A percentile compares a stretch with the other conserved stretches of the same genome.
These are phyloP conservation scores for Riparia riparia DNA, from an alignment of 2,113 vertebrate genomes.

Conservation along the genomic window DNA sequence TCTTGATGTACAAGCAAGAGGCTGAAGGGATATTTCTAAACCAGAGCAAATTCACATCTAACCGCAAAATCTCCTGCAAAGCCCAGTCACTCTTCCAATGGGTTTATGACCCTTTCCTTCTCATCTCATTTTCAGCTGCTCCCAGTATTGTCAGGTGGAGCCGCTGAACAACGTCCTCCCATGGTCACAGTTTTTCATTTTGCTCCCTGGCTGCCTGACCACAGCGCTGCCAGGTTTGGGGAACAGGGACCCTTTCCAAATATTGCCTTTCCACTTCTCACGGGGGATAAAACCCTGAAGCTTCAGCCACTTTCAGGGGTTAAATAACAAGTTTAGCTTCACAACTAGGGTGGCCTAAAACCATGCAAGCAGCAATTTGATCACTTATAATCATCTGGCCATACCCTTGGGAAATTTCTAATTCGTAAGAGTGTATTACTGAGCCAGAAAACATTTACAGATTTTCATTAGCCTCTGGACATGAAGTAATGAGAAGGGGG, in stretches of 20 bases:
- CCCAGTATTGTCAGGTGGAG: background rate
- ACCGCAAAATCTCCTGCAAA: background rate
- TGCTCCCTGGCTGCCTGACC: background rate
- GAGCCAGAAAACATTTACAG: background rate
- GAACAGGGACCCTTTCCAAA: background rate
- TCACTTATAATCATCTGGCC: background rate
- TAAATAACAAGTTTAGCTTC: background rate
- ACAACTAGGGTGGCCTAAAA: background rate
- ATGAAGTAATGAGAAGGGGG: background rate
- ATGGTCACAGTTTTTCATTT: background rate
- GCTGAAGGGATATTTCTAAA: background rate
- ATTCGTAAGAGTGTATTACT: background rate
- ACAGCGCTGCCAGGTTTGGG: fast-evolving
- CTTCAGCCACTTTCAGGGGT: background rate
- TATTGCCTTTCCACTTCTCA: background rate
- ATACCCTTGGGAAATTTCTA: background rate
- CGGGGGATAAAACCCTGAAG: background rate
- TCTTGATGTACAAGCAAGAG: background rate
- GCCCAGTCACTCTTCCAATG: background rate
- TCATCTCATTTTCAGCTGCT: background rate
- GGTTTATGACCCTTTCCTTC: background rate
- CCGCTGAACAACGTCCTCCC: background rate
- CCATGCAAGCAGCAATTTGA: background rate
- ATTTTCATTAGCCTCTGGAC: background rate
- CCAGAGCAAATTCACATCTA: background rate